phyloP scores from a whole-genome alignment of 2,113 vertebrate species.

The Synodontis membranacea region DNA sequence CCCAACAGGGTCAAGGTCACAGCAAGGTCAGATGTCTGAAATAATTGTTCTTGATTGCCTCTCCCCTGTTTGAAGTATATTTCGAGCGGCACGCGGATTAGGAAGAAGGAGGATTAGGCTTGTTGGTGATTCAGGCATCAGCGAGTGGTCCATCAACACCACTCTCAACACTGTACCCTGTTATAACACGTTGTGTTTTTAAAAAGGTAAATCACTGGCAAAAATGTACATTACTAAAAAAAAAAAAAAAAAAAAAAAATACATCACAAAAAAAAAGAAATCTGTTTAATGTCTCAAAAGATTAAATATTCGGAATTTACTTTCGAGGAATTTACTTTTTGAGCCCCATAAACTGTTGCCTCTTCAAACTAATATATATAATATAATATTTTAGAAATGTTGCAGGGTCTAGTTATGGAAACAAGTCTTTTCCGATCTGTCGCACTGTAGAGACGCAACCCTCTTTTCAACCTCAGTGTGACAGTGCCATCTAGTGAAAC shows the following conservation, averaged over 20 bases:
- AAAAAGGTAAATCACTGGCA: not conserved
- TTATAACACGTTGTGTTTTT: not conserved
- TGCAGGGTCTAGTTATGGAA: not conserved
- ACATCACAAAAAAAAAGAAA: not conserved
- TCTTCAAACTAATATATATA: not conserved
- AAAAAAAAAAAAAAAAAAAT: no score
- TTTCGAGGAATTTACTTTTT: not conserved
- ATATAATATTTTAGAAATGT: not conserved
- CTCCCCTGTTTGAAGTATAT: not conserved
- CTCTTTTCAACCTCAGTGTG: not conserved
- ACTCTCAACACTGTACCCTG: not conserved
- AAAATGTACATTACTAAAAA: not conserved
- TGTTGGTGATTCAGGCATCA: not conserved
- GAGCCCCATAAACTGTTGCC: not conserved
- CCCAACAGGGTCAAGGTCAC: not conserved
- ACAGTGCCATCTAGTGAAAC: constrained; percentile 68
- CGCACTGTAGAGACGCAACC: not conserved
- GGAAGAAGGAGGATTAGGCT: not conserved
- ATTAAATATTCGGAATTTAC: not conserved
- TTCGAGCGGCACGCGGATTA: not conserved
- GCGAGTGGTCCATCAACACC: not conserved
- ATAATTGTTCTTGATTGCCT: not conserved
- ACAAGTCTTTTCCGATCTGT: not conserved
- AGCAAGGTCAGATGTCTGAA: not conserved
- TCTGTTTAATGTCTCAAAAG: not conserved